Base-by-base conservation (phyloP, 2,888 invertebrate genomes). In the Diabrotica balteata region DNA sequence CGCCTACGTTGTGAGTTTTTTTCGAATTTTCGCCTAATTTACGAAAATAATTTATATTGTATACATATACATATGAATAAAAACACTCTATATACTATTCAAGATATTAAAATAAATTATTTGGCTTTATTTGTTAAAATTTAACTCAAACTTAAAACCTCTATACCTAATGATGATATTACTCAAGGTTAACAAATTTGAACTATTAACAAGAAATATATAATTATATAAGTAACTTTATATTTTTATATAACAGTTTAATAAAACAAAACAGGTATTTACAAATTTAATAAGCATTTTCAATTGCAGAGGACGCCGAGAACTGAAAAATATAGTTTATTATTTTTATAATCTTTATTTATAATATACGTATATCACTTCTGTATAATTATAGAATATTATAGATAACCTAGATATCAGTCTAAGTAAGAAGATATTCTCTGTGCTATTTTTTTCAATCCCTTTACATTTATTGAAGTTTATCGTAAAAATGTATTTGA, bases 251-350 rank as follows among this genome's bases (percentile, higher is more conserved):
- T 52, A 63, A 50, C 22, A 50, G 52, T 52, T 58, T 58, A 8
- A 58, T 64, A 59, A 63, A 64, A 64, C 58, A 59, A 64, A 64
- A 64, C 45, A 52, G 45, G 43, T 64, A 64, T 63, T 17, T 58
- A 63, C 59, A 64, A 52, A 45, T 50, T 10, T 58, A 7, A 61
- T 45, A 53, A 61, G 47, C 47, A 46, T 49, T 4, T 47, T 9
- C 47, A 47, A 47, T 10, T 47, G 47, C 8, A 8, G 9, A 57
- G 7, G 4, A 52, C 42, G 17, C 1, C 9, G 49, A 60, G 44
- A 60, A 50, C 44, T 51, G 51, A 60, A 50, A 60, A 57, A 58
- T 9, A 47, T 47, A 47, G 47, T 47, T 47, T 47, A 47, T 47
- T 47, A 9, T 9, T 47, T 47, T 47, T 9, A 7, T 47, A 5